phyloP scores from a whole-genome alignment of 2,888 invertebrate genomes.

The Mythimna ferrago region DNA sequence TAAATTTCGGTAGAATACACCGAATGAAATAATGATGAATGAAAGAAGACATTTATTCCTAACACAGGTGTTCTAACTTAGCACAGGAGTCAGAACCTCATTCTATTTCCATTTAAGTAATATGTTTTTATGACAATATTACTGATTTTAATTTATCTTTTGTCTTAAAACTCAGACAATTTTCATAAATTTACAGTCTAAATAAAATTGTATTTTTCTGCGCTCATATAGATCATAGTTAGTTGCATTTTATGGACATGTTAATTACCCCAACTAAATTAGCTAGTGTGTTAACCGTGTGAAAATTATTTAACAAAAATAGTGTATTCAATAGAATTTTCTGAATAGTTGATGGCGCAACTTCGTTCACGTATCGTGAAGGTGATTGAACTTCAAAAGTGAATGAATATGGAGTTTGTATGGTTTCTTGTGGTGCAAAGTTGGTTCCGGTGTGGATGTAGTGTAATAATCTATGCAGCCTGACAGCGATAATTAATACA shows the following conservation, averaged over 20 bases:
- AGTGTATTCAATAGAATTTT: constrained; percentile 43
- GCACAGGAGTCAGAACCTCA: too few relatives aligned
- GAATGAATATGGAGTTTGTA: constrained; percentile 20
- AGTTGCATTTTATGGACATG: constrained; percentile 15
- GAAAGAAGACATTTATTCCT: too few relatives aligned
- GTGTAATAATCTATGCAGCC: background rate
- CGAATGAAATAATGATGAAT: too few relatives aligned
- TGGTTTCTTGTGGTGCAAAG: constrained; percentile 19
- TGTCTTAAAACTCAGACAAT: too few relatives aligned
- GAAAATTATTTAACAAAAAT: constrained; percentile 42
- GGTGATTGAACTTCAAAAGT: constrained; percentile 48
- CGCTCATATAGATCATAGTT: background rate
- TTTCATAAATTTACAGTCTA: background rate
- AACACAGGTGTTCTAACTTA: too few relatives aligned
- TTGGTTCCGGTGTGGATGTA: background rate
- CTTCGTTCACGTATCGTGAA: constrained; percentile 8
- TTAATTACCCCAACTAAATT: constrained; percentile 39
- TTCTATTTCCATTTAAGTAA: too few relatives aligned
- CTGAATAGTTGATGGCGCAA: constrained; percentile 35
- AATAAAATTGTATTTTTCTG: background rate
- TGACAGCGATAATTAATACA: too few relatives aligned
- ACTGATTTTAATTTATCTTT: too few relatives aligned
- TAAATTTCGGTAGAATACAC: too few relatives aligned
- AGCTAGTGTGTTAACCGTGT: constrained; percentile 29
- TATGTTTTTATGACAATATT: too few relatives aligned